These are phyloP conservation scores for Xanthia icteritia DNA, from an alignment of 2,888 invertebrate species.

Conservation along the genomic window DNA sequence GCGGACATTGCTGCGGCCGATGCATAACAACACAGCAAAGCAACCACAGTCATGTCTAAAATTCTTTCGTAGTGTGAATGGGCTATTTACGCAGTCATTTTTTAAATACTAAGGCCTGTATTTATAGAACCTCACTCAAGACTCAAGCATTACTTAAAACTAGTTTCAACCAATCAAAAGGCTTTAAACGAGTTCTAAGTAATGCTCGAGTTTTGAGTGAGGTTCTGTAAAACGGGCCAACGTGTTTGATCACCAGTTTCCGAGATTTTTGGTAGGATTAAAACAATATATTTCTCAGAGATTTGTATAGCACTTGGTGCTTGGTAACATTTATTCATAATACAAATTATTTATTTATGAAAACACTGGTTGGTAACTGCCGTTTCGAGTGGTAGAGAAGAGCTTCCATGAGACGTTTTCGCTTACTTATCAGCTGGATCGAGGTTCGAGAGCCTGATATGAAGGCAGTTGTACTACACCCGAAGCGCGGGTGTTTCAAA, in stretches of 20 bases:
- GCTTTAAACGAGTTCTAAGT: too few relatives aligned
- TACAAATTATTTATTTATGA: conserved; percentile 12
- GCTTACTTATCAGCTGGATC: conserved; percentile 2
- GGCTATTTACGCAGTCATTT: background rate
- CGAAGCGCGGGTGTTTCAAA: background rate
- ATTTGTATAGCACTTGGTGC: conserved; percentile 38
- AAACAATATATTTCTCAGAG: conserved; percentile 25
- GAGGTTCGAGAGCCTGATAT: background rate
- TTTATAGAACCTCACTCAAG: too few relatives aligned
- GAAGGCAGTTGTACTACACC: background rate
- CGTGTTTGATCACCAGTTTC: background rate
- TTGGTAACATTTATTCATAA: background rate
- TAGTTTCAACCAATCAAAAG: too few relatives aligned
- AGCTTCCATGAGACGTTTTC: conserved; percentile 1
- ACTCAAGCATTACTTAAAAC: too few relatives aligned
- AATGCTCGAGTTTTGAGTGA: too few relatives aligned
- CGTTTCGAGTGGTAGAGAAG: conserved; percentile 14
- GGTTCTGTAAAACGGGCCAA: too few relatives aligned
- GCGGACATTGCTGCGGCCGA: background rate
- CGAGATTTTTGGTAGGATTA: conserved; percentile 28
- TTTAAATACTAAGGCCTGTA: too few relatives aligned
- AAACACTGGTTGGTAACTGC: conserved; percentile 30
- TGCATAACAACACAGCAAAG: background rate
- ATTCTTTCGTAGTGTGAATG: background rate
- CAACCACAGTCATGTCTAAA: background rate